A percentile compares a stretch with the other conserved stretches of the same genome.
Evolutionary conservation across 1,140 invertebrate genomes (phyloP).

Genomic region (Papilio machaon): DNA sequence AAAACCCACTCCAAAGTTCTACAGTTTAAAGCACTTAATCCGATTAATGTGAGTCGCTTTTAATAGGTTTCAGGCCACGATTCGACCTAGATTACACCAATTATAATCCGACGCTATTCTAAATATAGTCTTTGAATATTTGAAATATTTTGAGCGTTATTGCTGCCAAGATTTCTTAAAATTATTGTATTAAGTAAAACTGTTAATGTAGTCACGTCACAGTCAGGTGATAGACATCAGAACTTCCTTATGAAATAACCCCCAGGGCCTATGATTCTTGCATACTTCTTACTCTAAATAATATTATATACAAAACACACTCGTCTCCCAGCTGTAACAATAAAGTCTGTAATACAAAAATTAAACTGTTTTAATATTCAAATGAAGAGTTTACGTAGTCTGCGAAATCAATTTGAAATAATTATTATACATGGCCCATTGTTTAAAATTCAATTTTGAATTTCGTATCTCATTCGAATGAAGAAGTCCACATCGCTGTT

Average conservation of each 20-base stretch:
- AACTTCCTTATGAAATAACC: no score
- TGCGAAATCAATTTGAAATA: background rate
- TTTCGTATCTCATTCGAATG: background rate
- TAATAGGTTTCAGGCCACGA: constrained; percentile 35
- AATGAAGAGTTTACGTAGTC: background rate
- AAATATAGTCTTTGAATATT: constrained; percentile 19
- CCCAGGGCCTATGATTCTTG: background rate
- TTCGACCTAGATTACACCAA: constrained; percentile 23
- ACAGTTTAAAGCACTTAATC: constrained; percentile 25
- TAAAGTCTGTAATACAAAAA: background rate
- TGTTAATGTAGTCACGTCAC: background rate
- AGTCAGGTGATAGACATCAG: background rate
- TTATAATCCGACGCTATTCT: background rate
- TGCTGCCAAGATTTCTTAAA: background rate
- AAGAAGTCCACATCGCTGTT: background rate
- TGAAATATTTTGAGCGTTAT: background rate
- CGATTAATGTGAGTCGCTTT: constrained; percentile 24
- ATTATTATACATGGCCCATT: background rate
- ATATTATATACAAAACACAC: background rate
- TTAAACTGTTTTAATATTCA: background rate
- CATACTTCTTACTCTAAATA: background rate
- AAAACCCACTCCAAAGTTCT: constrained; percentile 22
- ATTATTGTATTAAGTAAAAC: background rate
- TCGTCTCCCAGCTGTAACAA: background rate
- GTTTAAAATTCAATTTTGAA: background rate